These are phyloP conservation scores for Mylabris sibirica DNA, from an alignment of 2,888 invertebrate genomes.

Conservation along the genomic window DNA sequence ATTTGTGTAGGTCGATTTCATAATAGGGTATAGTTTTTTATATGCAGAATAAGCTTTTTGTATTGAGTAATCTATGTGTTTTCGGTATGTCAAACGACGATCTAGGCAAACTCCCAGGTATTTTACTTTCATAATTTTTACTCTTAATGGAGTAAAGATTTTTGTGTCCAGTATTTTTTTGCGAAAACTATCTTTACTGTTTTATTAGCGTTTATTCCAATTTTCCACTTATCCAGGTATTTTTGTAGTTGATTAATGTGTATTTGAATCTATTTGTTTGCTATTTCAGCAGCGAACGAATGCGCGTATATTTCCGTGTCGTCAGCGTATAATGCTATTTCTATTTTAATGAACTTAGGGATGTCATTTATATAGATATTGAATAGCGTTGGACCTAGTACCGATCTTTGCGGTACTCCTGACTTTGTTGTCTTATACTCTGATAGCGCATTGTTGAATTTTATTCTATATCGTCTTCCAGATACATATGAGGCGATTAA, in stretches of 20 bases:
- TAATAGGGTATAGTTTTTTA: too few species aligned
- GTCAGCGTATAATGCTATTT: not conserved
- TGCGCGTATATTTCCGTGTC: not conserved
- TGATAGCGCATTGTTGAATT: not conserved
- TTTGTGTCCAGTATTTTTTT: not conserved
- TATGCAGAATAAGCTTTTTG: too few species aligned
- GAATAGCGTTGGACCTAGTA: not conserved
- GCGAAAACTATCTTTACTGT: not conserved
- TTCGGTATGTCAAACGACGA: too few species aligned
- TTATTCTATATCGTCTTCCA: too few species aligned
- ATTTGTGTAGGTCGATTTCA: too few species aligned
- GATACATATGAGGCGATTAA: too few species aligned
- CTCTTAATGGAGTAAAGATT: not conserved
- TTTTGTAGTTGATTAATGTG: not conserved
- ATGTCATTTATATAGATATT: too few species aligned
- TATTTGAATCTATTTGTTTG: not conserved
- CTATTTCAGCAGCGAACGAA: not conserved
- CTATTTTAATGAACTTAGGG: not conserved
- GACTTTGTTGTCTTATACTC: not conserved
- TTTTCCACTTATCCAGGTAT: not conserved
- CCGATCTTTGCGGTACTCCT: not conserved
- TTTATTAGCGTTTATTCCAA: not conserved
- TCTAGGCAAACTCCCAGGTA: too few species aligned
- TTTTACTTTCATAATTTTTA: too few species aligned
- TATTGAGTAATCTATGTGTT: too few species aligned